phyloP scores from a whole-genome alignment of 2,888 invertebrate species.

The Nephrocerus scutellatus region DNA sequence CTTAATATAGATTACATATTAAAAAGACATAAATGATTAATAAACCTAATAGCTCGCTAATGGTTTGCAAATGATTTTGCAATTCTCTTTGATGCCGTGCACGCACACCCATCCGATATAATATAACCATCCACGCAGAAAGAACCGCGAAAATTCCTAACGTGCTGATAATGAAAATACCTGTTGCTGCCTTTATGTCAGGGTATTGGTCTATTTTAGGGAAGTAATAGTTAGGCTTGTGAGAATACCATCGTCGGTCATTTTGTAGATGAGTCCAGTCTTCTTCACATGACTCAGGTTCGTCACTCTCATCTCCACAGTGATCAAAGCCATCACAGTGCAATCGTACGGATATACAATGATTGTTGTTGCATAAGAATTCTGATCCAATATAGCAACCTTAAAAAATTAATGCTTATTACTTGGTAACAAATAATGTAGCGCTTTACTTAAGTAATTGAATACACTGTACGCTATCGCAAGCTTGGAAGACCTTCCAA shows the following conservation, averaged over 20 bases:
- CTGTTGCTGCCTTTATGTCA: slow-evolving; percentile 58
- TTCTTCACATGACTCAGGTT: slow-evolving; percentile 55
- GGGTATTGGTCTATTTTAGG: slow-evolving; percentile 61
- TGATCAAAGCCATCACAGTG: slow-evolving; percentile 72
- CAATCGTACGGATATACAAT: slow-evolving; percentile 60
- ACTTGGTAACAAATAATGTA: background rate
- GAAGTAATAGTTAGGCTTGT: slow-evolving; percentile 65
- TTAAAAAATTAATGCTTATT: slow-evolving; percentile 32
- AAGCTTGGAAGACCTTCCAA: slow-evolving; percentile 56
- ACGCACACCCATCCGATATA: slow-evolving; percentile 58
- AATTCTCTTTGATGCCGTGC: slow-evolving; percentile 57
- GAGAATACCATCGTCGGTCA: slow-evolving; percentile 58
- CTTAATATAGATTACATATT: background rate
- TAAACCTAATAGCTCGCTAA: slow-evolving; percentile 60
- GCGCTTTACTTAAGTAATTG: slow-evolving; percentile 57
- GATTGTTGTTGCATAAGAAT: slow-evolving; percentile 63
- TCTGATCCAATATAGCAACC: slow-evolving; percentile 63
- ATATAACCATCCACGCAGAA: slow-evolving; percentile 55
- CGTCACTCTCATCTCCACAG: slow-evolving; percentile 67
- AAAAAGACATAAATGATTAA: background rate
- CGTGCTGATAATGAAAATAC: slow-evolving; percentile 58
- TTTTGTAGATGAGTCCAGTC: slow-evolving; percentile 52
- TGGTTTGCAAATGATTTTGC: slow-evolving; percentile 61
- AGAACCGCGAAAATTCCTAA: slow-evolving; percentile 57
- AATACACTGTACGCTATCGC: slow-evolving; percentile 65